Evolutionary conservation across 2,888 invertebrate species (phyloP).

Genomic region (Tetropium fuscum): DNA sequence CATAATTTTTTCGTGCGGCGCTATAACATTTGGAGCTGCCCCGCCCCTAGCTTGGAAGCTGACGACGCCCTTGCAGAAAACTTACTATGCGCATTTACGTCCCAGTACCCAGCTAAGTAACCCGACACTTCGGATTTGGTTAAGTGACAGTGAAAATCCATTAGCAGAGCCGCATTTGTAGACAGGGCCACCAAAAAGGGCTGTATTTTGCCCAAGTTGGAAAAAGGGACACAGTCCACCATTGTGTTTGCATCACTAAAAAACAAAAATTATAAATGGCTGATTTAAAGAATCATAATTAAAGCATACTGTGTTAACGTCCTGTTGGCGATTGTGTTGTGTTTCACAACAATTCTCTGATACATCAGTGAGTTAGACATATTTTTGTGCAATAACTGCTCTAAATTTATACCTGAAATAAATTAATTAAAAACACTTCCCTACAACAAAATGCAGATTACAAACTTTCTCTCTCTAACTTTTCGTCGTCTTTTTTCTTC

Average conservation of each 20-base stretch:
- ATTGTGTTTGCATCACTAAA: constrained; percentile 90
- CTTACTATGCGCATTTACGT: constrained; percentile 93
- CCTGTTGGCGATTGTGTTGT: constrained; percentile 80
- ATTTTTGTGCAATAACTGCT: constrained; percentile 49
- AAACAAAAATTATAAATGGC: constrained; percentile 14
- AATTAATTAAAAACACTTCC: too few species aligned
- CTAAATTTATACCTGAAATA: constrained; percentile 50
- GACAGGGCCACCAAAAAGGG: constrained; percentile 91
- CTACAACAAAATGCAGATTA: not conserved
- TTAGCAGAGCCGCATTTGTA: constrained; percentile 86
- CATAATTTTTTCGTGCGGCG: too few species aligned
- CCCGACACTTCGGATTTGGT: constrained; percentile 96
- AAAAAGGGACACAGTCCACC: constrained; percentile 90
- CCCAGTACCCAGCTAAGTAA: constrained; percentile 97
- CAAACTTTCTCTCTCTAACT: constrained; percentile 51
- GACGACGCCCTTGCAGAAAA: constrained; percentile 52
- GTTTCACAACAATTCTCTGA: constrained; percentile 78
- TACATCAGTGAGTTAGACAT: constrained; percentile 61
- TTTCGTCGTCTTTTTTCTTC: constrained; percentile 68
- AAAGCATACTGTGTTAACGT: constrained; percentile 79
- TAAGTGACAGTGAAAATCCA: constrained; percentile 94
- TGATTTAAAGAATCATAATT: not conserved
- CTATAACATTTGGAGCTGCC: too few species aligned
- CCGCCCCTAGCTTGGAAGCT: too few species aligned
- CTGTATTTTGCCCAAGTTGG: constrained; percentile 89